These are phyloP conservation scores for Amphipyra tragopoginis DNA, from an alignment of 2,888 invertebrate species.

Conservation along the genomic window DNA sequence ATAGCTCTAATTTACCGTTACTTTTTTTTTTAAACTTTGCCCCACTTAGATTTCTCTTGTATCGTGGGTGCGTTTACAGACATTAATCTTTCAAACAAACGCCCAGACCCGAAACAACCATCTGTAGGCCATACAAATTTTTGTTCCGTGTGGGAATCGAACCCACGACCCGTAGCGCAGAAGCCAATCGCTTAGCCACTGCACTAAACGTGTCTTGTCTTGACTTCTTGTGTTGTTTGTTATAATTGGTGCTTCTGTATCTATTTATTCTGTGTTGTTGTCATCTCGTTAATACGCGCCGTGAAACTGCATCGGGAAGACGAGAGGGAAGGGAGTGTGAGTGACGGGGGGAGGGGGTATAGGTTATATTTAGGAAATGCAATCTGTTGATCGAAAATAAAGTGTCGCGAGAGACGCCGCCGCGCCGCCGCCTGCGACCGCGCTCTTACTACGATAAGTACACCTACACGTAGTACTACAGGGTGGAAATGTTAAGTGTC, in stretches of 20 bases:
- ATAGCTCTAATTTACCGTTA: too few relatives aligned
- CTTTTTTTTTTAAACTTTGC: too few relatives aligned
- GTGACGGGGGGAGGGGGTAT: not conserved
- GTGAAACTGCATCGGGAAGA: not conserved
- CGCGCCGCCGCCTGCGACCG: not conserved
- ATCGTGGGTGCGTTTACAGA: too few relatives aligned
- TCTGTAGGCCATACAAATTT: too few relatives aligned
- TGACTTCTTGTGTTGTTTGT: not conserved
- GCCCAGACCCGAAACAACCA: too few relatives aligned
- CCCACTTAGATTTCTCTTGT: too few relatives aligned
- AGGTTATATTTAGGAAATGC: constrained; percentile 68
- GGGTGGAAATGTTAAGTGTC: too few relatives aligned
- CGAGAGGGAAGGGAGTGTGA: not conserved
- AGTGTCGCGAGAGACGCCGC: constrained; percentile 47
- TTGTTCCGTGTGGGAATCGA: too few relatives aligned
- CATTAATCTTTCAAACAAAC: too few relatives aligned
- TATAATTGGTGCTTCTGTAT: not conserved
- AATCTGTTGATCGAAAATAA: constrained; percentile 64
- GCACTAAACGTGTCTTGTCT: too few relatives aligned
- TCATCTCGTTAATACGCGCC: not conserved
- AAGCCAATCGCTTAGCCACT: too few relatives aligned
- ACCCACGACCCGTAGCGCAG: too few relatives aligned
- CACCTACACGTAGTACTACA: not conserved
- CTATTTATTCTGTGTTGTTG: not conserved
- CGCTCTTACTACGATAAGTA: not conserved